Percentiles rank a stretch among this genome's conserved stretches.
phyloP scores from a whole-genome alignment of 2,888 invertebrate species.

The Timema cristinae region DNA sequence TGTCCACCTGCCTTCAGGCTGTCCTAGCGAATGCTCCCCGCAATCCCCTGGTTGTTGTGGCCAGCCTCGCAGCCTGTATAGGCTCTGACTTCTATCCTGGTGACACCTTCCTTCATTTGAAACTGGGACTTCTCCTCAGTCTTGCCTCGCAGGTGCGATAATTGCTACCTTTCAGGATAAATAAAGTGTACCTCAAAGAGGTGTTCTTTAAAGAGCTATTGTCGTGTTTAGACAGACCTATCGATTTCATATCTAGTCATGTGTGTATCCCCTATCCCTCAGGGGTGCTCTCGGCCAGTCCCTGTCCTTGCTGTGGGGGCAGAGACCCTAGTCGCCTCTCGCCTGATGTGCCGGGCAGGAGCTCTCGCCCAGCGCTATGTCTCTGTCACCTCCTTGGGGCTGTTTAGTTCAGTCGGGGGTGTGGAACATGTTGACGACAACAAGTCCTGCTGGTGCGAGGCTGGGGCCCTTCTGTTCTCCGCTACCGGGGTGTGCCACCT shows the following conservation, averaged over 20 bases:
- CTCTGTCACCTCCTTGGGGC: constrained; percentile 6
- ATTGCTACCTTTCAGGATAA: neutral
- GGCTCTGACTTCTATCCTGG: constrained; percentile 44
- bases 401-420: constrained; percentile 25
- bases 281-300: constrained; percentile 26
- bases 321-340: constrained; percentile 29
- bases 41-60: constrained; percentile 41
- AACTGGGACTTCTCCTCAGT: constrained; percentile 46
- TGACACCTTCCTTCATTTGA: constrained; percentile 45
- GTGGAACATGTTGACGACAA: constrained; percentile 20
- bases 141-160: constrained; percentile 44
- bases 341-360: constrained; percentile 25
- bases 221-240: neutral
- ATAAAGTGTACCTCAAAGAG: neutral
- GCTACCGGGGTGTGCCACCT: constrained; percentile 44
- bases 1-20: too few species aligned
- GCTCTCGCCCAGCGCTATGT: constrained; percentile 24
- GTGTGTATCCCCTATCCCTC: neutral
- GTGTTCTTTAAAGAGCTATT: neutral
- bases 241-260: too few species aligned
- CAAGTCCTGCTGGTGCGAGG: constrained; percentile 39
- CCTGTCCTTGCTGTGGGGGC: constrained; percentile 31
- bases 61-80: constrained; percentile 44
- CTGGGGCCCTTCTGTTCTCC: constrained; percentile 43
- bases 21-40: constrained; percentile 18